Evolutionary conservation across 2,113 vertebrate species (phyloP).

Genomic region (Salvelinus namaycush): DNA sequence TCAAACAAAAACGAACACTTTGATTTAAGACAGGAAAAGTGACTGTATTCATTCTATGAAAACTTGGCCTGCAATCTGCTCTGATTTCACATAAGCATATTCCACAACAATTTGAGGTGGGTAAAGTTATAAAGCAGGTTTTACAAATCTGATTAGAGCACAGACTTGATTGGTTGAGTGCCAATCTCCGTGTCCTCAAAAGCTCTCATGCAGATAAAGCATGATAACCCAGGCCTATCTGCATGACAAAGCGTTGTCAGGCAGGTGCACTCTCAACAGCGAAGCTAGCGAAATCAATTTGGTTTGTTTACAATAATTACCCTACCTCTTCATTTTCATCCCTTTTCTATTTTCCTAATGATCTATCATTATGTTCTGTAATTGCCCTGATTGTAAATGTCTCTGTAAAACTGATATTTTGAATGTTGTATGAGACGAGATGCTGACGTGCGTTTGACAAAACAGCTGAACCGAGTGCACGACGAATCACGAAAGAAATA

Average conservation of each 20-base stretch:
- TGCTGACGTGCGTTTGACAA: not conserved
- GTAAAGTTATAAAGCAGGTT: not conserved
- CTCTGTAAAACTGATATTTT: not conserved
- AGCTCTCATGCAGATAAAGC: too few species aligned
- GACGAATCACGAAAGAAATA: too few species aligned
- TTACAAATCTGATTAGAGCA: not conserved
- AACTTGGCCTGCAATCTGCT: not conserved
- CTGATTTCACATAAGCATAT: not conserved
- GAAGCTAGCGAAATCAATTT: constrained; percentile 29
- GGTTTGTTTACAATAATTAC: constrained; percentile 42
- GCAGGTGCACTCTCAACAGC: constrained; percentile 35
- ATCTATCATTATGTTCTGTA: constrained; percentile 25
- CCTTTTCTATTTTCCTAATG: constrained; percentile 11
- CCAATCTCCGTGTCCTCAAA: too few species aligned
- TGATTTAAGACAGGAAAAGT: not conserved
- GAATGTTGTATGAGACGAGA: not conserved
- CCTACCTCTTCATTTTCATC: constrained; percentile 20
- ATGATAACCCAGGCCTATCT: too few species aligned
- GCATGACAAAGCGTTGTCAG: not conserved
- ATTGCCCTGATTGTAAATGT: constrained; percentile 8
- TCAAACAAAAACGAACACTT: not conserved
- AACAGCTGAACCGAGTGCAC: not conserved
- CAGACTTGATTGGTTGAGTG: not conserved
- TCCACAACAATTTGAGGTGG: too few species aligned
- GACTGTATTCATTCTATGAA: not conserved